These are phyloP conservation scores for Caenorhabditis briggsae DNA, from an alignment of 1,140 invertebrate species.

Conservation along the genomic window DNA sequence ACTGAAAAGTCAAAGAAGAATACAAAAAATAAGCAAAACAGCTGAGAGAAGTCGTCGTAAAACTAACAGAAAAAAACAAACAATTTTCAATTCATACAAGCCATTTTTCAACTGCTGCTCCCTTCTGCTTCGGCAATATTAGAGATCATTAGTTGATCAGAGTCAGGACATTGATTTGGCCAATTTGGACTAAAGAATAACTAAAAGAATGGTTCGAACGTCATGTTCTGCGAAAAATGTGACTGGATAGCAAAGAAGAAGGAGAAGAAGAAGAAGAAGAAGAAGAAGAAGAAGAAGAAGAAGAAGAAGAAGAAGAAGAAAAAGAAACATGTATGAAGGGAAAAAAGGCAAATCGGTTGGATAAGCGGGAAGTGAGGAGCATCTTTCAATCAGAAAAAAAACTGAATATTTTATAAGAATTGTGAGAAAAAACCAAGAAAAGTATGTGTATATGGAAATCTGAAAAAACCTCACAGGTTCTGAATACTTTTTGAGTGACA, in stretches of 20 bases:
- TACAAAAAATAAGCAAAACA: not conserved
- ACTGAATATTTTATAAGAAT: conserved; percentile 46
- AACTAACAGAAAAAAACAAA: conserved; percentile 21
- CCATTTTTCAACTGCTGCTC: conserved; percentile 42
- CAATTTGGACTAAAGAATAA: conserved; percentile 29
- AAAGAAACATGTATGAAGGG: conserved; percentile 3
- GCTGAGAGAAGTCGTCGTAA: not conserved
- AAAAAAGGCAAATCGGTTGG: conserved; percentile 38
- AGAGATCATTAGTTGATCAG: conserved; percentile 47
- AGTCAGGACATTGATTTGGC: not conserved
- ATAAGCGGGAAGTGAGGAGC: conserved; percentile 53
- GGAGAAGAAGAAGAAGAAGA: not conserved
- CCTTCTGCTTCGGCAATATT: not conserved
- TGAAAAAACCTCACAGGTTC: not conserved
- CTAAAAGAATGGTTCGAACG: not conserved
- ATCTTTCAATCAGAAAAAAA: conserved; percentile 42
- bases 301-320: not conserved
- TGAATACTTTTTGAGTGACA: not conserved
- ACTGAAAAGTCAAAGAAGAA: conserved; percentile 13
- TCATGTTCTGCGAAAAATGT: not conserved
- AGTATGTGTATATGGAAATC: not conserved
- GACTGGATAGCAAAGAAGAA: not conserved
- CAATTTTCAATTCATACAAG: conserved; percentile 43
- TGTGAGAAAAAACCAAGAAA: conserved; percentile 11
- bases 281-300: conserved; percentile 1